Percentiles rank a stretch among this genome's conserved stretches.
These are phyloP conservation scores for Oophaga pumilio DNA, from an alignment of 2,113 vertebrate genomes.

Conservation along the genomic window DNA sequence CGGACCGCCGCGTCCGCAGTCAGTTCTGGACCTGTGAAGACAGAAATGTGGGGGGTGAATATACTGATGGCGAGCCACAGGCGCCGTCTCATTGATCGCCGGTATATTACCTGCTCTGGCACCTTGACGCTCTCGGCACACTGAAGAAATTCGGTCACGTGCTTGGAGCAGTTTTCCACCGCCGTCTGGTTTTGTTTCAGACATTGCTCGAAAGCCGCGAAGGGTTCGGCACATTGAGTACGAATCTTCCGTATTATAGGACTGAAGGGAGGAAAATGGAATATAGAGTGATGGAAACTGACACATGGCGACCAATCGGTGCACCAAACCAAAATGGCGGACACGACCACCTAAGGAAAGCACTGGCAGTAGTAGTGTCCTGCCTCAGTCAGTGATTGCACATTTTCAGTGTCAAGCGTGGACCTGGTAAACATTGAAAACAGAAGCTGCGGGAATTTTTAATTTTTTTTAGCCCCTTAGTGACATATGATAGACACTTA, in stretches of 20 bases:
- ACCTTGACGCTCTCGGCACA: slow-evolving; percentile 85
- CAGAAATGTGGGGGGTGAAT: background rate
- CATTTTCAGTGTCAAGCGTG: too few species aligned
- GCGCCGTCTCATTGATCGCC: background rate
- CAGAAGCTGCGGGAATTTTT: too few species aligned
- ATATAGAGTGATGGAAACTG: too few species aligned
- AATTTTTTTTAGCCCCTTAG: too few species aligned
- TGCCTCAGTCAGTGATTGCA: too few species aligned
- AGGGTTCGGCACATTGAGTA: slow-evolving; percentile 77
- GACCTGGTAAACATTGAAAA: too few species aligned
- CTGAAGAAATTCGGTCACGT: slow-evolving; percentile 79
- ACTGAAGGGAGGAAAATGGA: slow-evolving; percentile 63
- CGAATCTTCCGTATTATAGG: slow-evolving; percentile 89
- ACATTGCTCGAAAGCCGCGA: slow-evolving; percentile 85
- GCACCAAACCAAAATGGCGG: too few species aligned
- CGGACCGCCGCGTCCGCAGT: background rate
- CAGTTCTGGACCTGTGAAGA: background rate
- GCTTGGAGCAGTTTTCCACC: slow-evolving; percentile 75
- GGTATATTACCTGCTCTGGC: slow-evolving; percentile 57
- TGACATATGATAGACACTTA: too few species aligned
- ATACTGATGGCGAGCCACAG: background rate
- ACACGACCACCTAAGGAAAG: too few species aligned
- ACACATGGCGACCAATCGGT: too few species aligned
- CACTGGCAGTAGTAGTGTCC: too few species aligned
- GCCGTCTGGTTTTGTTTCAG: slow-evolving; percentile 78